phyloP scores from a whole-genome alignment of 2,888 invertebrate genomes.

The Eupithecia subfuscata region DNA sequence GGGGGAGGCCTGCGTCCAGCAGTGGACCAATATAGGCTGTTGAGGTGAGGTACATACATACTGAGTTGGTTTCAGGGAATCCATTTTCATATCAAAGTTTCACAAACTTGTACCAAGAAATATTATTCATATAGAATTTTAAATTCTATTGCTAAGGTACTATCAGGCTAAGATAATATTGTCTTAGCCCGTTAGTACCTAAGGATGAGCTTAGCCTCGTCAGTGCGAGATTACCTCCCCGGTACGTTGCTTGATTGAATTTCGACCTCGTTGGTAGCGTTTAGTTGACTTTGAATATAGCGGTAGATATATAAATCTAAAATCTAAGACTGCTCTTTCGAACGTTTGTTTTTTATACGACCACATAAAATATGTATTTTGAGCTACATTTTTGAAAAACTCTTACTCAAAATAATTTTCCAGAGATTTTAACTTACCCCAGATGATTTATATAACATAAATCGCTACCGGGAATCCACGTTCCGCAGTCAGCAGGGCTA shows the following conservation, averaged over 20 bases:
- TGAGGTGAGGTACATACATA: background rate
- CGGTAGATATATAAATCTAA: background rate
- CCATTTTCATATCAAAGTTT: background rate
- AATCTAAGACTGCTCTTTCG: no score
- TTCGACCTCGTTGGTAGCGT: conserved; percentile 34
- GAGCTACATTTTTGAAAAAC: conserved; percentile 4
- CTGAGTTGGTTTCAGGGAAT: background rate
- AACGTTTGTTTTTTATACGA: background rate
- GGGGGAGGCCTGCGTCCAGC: no score
- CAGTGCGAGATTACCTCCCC: conserved; percentile 34
- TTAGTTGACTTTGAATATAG: conserved; percentile 15
- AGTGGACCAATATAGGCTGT: no score
- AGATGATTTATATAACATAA: conserved; percentile 43
- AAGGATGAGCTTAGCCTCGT: conserved; percentile 21
- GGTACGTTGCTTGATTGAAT: conserved; percentile 34
- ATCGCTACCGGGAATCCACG: conserved; percentile 40
- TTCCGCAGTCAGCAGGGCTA: conserved; percentile 36
- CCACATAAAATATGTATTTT: background rate
- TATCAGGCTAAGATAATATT: conserved; percentile 17
- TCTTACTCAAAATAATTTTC: conserved; percentile 24
- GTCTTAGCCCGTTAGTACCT: conserved; percentile 33
- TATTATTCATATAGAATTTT: conserved; percentile 16
- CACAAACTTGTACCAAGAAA: background rate
- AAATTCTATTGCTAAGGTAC: conserved; percentile 24
- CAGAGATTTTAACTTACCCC: conserved; percentile 34